Conservation (phyloP, 1,140 invertebrate species). For the Drosophila setifemur region DNA sequence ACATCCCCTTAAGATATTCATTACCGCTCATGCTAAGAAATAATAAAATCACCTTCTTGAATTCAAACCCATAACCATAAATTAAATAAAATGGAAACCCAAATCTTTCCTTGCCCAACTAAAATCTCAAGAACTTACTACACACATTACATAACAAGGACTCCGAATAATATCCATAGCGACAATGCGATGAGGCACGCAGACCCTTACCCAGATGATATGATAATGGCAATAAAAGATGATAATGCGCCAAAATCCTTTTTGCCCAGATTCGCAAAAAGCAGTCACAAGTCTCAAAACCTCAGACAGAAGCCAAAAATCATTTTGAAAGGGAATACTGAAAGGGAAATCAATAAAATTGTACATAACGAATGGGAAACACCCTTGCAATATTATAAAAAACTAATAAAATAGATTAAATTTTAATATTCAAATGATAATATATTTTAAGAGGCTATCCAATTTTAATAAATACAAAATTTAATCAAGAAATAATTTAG, state of each 20-base stretch:
- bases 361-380: neutral
- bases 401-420: too few relatives aligned
- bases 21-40: neutral
- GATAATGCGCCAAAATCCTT: slow-evolving; percentile 73
- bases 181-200: slow-evolving; percentile 25
- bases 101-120: slow-evolving; percentile 12
- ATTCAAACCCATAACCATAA: slow-evolving; percentile 3
- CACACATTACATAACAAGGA: slow-evolving; percentile 57
- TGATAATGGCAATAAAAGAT: slow-evolving; percentile 62
- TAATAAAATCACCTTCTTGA: neutral
- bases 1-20: neutral
- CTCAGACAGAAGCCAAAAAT: slow-evolving; percentile 34
- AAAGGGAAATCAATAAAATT: neutral
- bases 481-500: too few relatives aligned
- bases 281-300: slow-evolving; percentile 26
- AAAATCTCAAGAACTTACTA: slow-evolving; percentile 61
- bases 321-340: slow-evolving; percentile 43
- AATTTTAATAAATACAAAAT: too few relatives aligned
- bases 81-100: slow-evolving; percentile 22
- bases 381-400: neutral
- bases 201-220: slow-evolving; percentile 39
- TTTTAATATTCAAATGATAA: too few relatives aligned
- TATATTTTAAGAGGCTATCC: too few relatives aligned
- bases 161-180: slow-evolving; percentile 31
- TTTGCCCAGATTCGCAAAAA: slow-evolving; percentile 68